These are phyloP conservation scores for Lethenteron reissneri DNA, from an alignment of 2,113 vertebrate genomes.

Conservation along the genomic window DNA sequence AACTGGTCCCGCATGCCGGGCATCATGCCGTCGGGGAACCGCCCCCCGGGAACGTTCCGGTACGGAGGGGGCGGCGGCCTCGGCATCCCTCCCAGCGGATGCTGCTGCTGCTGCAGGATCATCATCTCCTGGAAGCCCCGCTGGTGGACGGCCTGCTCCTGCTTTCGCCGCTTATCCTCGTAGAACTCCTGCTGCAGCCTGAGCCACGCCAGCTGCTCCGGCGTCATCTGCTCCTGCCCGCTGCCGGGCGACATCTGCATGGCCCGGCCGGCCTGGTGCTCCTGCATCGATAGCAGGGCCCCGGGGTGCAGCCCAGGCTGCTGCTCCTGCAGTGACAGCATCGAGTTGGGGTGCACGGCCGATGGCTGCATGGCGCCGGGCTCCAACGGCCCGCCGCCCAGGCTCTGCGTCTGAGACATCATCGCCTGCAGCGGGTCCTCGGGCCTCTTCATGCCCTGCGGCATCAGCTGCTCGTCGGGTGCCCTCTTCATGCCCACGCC, in stretches of 20 bases:
- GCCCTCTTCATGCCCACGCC: no score
- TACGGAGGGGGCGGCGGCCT: conserved; percentile 82
- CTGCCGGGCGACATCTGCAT: conserved; percentile 41
- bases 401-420: conserved; percentile 71
- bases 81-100: conserved; percentile 40
- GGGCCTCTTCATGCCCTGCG: conserved; percentile 40
- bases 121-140: conserved; percentile 55
- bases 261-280: conserved; percentile 20
- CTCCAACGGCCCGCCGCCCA: conserved; percentile 38
- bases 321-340: no score
- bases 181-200: conserved; percentile 94
- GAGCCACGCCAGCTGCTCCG: conserved; percentile 81
- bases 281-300: no score
- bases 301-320: no score
- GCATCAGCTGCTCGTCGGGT: not conserved
- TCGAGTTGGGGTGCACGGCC: no score
- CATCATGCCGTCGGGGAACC: conserved; percentile 20
- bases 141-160: conserved; percentile 45
- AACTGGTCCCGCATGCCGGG: conserved; percentile 33
- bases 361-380: conserved; percentile 13
- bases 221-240: conserved; percentile 58
- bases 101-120: conserved; percentile 24
- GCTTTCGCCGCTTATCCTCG: conserved; percentile 69
- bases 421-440: conserved; percentile 87
- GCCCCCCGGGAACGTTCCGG: conserved; percentile 76